Base-by-base conservation (phyloP, 2,888 invertebrate genomes). In the Diaphora mendica region DNA sequence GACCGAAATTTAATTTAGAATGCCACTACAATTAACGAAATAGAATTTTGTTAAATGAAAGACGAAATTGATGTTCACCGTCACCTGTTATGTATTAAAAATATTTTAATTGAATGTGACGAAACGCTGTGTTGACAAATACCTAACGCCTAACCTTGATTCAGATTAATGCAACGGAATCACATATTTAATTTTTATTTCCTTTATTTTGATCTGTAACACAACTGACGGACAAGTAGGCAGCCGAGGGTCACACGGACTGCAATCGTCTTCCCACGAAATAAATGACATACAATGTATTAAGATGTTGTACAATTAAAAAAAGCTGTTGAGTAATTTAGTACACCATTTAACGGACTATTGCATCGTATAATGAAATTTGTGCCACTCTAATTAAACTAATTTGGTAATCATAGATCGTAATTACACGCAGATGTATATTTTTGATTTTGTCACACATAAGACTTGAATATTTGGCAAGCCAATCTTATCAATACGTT, bases 41-140 rank as follows among this genome's bases (percentile, higher is more conserved):
- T 59, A 26, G n/a, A 59, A 9, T 35, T 59, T 59, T 62, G 55
- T 51, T 48, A 48, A 64, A 64, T 30, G 23, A n/a, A 64, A 64
- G 44, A 64, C 44, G 62, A 71, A 71, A 71, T 30, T 59, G 17
- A 42, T 23, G 55, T 5, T 42, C 26, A 59, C 30, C 23, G 70
- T 68, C 62, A 73, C 42, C 62, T 65, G 51, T 74, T 83, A 76
- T 72, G 75, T 75, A 79, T 76, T 79, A 85, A 82, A n/a, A 82
- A 84, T 87, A 83, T 83, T 86, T 81, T 87, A 83, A 88, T 89
- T 90, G 81, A 88, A 85, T 85, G 85, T 84, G 81, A 86, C 86
- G 88, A 83, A 86, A 88, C 84, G 84, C 79, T 79, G 85, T 93
- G 91, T 94, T 93, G 91, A 92, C 89, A 93, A 94, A 93, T 90